Conservation (phyloP, 2,888 invertebrate genomes). For the Eilema depressum region DNA sequence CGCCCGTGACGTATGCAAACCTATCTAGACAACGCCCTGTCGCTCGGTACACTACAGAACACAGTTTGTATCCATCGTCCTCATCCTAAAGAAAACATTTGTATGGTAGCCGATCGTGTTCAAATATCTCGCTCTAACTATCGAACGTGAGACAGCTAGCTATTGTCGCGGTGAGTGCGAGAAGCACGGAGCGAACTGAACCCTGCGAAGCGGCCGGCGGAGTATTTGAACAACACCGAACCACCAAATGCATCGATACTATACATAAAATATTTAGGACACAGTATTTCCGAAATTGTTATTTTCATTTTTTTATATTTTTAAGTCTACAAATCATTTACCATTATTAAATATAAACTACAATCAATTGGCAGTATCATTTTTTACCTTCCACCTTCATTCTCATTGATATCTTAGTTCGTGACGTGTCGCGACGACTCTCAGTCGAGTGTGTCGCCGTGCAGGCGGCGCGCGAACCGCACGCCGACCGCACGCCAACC, state of each 20-base stretch:
- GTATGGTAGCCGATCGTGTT: constrained; percentile 63
- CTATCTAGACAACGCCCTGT: constrained; percentile 82
- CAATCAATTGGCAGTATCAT: constrained; percentile 85
- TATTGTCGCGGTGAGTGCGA: constrained; percentile 31
- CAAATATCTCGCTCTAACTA: constrained; percentile 39
- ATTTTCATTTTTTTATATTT: constrained; percentile 38
- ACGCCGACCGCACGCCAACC: not conserved
- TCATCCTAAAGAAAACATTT: constrained; percentile 77
- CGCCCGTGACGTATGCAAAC: constrained; percentile 65
- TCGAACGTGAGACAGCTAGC: constrained; percentile 7
- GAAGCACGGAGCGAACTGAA: constrained; percentile 53
- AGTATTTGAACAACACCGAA: constrained; percentile 59
- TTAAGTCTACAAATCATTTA: constrained; percentile 82
- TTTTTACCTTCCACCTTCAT: constrained; percentile 68
- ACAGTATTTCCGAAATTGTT: constrained; percentile 80
- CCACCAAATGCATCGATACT: constrained; percentile 73
- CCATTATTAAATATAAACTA: constrained; percentile 79
- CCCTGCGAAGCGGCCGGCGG: constrained; percentile 32
- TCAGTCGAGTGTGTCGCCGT: constrained; percentile 21
- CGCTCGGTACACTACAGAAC: constrained; percentile 84
- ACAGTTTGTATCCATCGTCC: constrained; percentile 83
- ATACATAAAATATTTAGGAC: constrained; percentile 83
- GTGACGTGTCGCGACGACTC: constrained; percentile 53
- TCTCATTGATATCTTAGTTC: constrained; percentile 73
- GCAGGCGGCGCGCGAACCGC: constrained; percentile 23